Percentiles rank a stretch among this genome's conserved stretches.
These are phyloP conservation scores for Sphecodes monilicornis DNA, from an alignment of 2,888 invertebrate species.

Conservation along the genomic window DNA sequence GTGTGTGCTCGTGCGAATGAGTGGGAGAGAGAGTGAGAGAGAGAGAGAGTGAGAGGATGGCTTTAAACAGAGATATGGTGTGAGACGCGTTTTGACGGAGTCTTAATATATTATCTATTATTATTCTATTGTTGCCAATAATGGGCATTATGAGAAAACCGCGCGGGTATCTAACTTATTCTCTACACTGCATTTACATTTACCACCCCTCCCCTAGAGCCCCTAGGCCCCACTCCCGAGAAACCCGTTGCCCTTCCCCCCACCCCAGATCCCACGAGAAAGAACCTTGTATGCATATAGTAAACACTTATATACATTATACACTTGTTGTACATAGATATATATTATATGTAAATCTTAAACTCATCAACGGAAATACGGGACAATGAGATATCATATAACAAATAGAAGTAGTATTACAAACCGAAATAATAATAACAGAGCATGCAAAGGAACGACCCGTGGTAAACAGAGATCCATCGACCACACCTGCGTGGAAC, in stretches of 20 bases:
- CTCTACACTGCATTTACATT: slow-evolving; percentile 76
- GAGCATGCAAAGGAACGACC: slow-evolving; percentile 45
- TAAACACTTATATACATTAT: slow-evolving; percentile 68
- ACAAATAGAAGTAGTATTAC: slow-evolving; percentile 15
- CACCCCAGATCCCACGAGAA: slow-evolving; percentile 21
- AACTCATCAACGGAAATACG: slow-evolving; percentile 60
- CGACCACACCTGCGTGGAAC: slow-evolving; percentile 62
- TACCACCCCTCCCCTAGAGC: slow-evolving; percentile 13
- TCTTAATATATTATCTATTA: slow-evolving; percentile 83
- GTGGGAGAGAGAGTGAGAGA: not conserved
- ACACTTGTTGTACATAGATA: slow-evolving; percentile 74
- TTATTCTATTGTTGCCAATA: slow-evolving; percentile 83
- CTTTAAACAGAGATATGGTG: slow-evolving; percentile 17
- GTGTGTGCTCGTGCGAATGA: not conserved
- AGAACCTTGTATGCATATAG: slow-evolving; percentile 70
- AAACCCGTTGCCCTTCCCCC: not conserved
- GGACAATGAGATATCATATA: not conserved
- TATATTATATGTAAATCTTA: slow-evolving; percentile 74
- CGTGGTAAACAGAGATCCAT: slow-evolving; percentile 48
- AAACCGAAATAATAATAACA: not conserved
- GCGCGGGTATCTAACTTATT: slow-evolving; percentile 82
- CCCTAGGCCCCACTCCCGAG: not conserved
- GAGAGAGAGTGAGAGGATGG: slow-evolving; percentile 11
- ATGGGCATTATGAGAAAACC: slow-evolving; percentile 83
- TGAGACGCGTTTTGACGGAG: slow-evolving; percentile 60